These are phyloP conservation scores for Psilanteris sp. DNA, from an alignment of 1,140 invertebrate species.

Conservation along the genomic window DNA sequence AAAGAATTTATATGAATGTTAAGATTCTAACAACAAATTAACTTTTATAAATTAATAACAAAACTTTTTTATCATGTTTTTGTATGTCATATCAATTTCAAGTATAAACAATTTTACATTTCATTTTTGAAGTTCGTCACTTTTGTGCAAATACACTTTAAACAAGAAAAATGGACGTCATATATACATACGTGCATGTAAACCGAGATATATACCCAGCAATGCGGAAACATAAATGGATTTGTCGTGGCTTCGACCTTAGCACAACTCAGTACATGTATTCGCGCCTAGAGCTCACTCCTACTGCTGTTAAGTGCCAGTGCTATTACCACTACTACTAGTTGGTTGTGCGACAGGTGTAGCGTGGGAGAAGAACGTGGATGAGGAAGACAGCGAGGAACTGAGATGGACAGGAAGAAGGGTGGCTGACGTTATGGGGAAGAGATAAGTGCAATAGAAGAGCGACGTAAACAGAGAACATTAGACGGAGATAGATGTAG, in stretches of 20 bases:
- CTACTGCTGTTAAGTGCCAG: constrained; percentile 55
- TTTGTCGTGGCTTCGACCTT: constrained; percentile 71
- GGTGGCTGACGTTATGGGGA: constrained; percentile 41
- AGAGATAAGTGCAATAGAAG: constrained; percentile 48
- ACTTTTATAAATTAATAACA: too few relatives aligned
- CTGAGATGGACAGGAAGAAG: constrained; percentile 59
- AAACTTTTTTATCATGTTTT: too few relatives aligned
- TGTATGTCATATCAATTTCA: too few relatives aligned
- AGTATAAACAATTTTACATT: too few relatives aligned
- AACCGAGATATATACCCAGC: constrained; percentile 27
- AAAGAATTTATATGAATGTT: too few relatives aligned
- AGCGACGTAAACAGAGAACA: constrained; percentile 24
- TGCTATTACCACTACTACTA: constrained; percentile 54
- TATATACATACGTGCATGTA: too few relatives aligned
- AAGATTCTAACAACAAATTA: too few relatives aligned
- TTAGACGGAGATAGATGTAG: constrained; percentile 52
- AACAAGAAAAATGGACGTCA: too few relatives aligned
- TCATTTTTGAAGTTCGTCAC: too few relatives aligned
- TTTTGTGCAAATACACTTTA: too few relatives aligned
- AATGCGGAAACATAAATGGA: constrained; percentile 72
- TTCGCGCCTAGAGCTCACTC: constrained; percentile 68
- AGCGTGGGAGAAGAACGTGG: constrained; percentile 74
- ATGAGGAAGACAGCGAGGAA: constrained; percentile 58
- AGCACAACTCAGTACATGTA: constrained; percentile 64
- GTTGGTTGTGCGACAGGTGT: constrained; percentile 73